Percentiles rank a stretch among this genome's conserved stretches.
These are phyloP conservation scores for Lepidocolaptes lacrymiger DNA, from an alignment of 2,797 vertebrate genomes.

Conservation along the genomic window DNA sequence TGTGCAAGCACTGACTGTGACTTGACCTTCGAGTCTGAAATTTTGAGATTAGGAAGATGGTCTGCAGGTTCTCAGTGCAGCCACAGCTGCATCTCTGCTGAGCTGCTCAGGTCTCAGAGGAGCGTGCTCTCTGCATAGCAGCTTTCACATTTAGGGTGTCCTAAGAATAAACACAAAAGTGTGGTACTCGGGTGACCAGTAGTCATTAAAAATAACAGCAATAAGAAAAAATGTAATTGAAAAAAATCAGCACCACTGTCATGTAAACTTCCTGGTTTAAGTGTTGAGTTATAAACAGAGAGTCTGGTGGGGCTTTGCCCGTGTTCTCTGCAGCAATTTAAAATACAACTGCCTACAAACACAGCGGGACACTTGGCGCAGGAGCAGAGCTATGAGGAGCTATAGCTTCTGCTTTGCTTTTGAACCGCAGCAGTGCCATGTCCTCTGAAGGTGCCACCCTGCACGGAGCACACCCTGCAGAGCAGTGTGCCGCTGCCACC, in stretches of 20 bases:
- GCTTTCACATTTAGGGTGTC: background rate
- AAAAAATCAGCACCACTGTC: background rate
- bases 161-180: background rate
- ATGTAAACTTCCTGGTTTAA: background rate
- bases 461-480: background rate
- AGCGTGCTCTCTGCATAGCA: background rate
- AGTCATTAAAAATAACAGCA: background rate
- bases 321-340: background rate
- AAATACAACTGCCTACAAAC: background rate
- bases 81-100: background rate
- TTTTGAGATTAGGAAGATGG: background rate
- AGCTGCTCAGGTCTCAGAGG: background rate
- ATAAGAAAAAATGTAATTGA: background rate
- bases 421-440: background rate
- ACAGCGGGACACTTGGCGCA: background rate
- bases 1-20: background rate
- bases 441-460: background rate
- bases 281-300: background rate
- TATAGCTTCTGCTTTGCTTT: background rate
- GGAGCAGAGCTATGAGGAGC: background rate
- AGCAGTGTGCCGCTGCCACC: fast-evolving
- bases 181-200: fast-evolving
- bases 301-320: background rate
- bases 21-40: background rate
- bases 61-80: background rate